phyloP scores from a whole-genome alignment of 2,888 invertebrate genomes.

The Candidula unifasciata region DNA sequence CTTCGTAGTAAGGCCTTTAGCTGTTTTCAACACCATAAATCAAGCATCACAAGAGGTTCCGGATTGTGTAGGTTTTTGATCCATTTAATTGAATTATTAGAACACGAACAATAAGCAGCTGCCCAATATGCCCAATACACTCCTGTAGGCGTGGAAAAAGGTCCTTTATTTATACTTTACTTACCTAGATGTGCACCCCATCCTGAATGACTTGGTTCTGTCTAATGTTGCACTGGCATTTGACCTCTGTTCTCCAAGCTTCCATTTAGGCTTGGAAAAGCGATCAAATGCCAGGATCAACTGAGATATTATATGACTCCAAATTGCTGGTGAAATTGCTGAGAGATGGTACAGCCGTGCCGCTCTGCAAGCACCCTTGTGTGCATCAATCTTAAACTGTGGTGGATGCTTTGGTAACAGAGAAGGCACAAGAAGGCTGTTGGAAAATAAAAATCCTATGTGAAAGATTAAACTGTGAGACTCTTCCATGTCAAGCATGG shows the following conservation, averaged over 20 bases:
- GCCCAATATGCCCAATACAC: too few species aligned
- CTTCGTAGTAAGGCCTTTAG: too few species aligned
- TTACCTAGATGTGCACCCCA: conserved; percentile 24
- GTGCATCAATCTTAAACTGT: conserved; percentile 34
- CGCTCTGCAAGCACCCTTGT: conserved; percentile 14
- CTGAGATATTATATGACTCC: conserved; percentile 59
- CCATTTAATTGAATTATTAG: too few species aligned
- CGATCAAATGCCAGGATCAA: conserved; percentile 47
- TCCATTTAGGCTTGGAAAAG: conserved; percentile 43
- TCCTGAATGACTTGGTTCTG: conserved; percentile 42
- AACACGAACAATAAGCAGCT: too few species aligned
- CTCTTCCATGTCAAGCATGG: too few species aligned
- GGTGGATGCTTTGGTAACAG: conserved; percentile 60
- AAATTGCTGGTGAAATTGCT: conserved; percentile 71
- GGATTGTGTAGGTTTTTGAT: too few species aligned
- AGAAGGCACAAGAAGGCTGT: conserved; percentile 71
- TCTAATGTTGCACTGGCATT: not conserved
- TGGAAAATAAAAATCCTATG: conserved; percentile 35
- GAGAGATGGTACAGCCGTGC: conserved; percentile 70
- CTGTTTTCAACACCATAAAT: too few species aligned
- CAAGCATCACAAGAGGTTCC: too few species aligned
- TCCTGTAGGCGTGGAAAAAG: too few species aligned
- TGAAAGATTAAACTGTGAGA: not conserved
- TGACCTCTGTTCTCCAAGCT: conserved; percentile 28
- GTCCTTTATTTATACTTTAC: too few species aligned